Percentiles rank a stretch among this genome's conserved stretches.
Conservation (phyloP, 1,140 invertebrate genomes). For the Vanessa atalanta region DNA sequence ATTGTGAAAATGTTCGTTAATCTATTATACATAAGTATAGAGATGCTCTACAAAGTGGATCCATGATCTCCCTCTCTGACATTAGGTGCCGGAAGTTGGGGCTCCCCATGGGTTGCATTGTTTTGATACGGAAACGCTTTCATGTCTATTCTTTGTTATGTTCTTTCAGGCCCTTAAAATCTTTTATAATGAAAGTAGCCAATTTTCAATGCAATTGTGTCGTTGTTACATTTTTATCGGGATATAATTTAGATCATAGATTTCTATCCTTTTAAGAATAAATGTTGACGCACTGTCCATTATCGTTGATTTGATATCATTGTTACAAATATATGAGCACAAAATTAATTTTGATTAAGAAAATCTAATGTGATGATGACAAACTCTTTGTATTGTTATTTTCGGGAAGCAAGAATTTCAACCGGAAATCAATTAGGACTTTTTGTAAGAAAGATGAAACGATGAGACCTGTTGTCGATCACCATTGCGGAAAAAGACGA, state of each 20-base stretch:
- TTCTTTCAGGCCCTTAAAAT: conserved; percentile 31
- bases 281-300: too few relatives aligned
- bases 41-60: conserved; percentile 30
- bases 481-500: too few relatives aligned
- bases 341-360: too few relatives aligned
- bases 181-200: conserved; percentile 34
- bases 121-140: conserved; percentile 40
- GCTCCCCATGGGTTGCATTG: conserved; percentile 38
- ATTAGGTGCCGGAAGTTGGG: conserved; percentile 42
- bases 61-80: conserved; percentile 34
- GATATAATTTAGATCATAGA: background rate
- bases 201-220: conserved; percentile 18
- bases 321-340: too few relatives aligned
- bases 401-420: too few relatives aligned
- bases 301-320: too few relatives aligned
- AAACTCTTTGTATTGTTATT: too few relatives aligned
- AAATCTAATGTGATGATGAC: too few relatives aligned
- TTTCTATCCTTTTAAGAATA: too few relatives aligned
- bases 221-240: background rate
- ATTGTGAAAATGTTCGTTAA: background rate
- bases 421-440: too few relatives aligned
- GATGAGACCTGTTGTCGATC: too few relatives aligned
- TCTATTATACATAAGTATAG: conserved; percentile 1
- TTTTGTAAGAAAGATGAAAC: too few relatives aligned
- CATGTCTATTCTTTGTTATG: conserved; percentile 39